Evolutionary conservation across 2,888 invertebrate genomes (phyloP), one percentile per base, ranked within the genome.

Genomic region (Monopis laevigella): DNA sequence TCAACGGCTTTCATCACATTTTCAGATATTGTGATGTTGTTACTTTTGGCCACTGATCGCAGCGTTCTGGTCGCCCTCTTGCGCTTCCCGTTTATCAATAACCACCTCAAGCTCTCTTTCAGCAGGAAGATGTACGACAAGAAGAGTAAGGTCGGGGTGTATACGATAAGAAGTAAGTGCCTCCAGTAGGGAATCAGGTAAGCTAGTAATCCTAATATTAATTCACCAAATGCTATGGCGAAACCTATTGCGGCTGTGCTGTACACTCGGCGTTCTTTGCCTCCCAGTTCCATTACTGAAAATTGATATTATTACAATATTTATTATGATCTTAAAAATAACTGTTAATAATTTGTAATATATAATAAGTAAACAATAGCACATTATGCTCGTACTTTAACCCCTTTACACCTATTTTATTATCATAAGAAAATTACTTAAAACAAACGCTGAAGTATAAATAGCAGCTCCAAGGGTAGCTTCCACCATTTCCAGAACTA

Each of bases 101-200:
- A 65, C 77, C 78, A 78, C 45, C 77, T 50, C 1, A 70, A 67
- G 36, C 75, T 77, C 43, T 78, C 77, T 29, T 55, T 53, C 6
- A 72, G 27, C 1, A 72, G 14, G 40, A 55, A 63, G 29, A 60
- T 52, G 43, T 62, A 60, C 8, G 49, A 45, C 5, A 74, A 40
- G 43, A 65, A 67, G 21, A 72, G 38, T 2, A 73, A 46, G 2
- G 61, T 52, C 0, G 77, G 77, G 2, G 58, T 59, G 46, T 69
- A 67, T 26, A 70, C 65, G n/a, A 71, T 62, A 19, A 58, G 49
- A 14, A 70, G 48, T 2, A 77, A 49, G 1, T 51, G 58, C 43
- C 69, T 71, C 77, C 77, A 77, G 46, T 69, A 59, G 0, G 65
- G 62, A 2, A 67, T 57, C 4, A 62, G 49, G 62, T 73, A 65